These are phyloP conservation scores for Patella depressa DNA, from an alignment of 2,888 invertebrate genomes.

Conservation along the genomic window DNA sequence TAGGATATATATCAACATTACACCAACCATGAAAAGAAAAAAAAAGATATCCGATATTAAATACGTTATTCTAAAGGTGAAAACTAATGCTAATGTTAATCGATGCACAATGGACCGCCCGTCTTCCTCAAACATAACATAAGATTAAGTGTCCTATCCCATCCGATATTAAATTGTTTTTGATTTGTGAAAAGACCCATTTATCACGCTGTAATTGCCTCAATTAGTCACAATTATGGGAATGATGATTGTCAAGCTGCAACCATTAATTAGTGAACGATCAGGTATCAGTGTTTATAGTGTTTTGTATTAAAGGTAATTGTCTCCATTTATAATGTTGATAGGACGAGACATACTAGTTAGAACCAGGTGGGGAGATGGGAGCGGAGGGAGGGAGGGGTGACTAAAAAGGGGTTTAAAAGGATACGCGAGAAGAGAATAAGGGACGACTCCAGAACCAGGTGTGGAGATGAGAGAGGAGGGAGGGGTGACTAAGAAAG, in stretches of 20 bases:
- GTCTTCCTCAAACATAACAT: conserved; percentile 11
- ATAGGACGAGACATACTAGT: neutral
- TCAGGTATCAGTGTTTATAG: conserved; percentile 9
- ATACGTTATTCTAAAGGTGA: neutral
- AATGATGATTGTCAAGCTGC: neutral
- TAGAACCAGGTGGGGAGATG: conserved; percentile 3
- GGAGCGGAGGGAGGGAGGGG: neutral
- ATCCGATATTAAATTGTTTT: conserved; percentile 7
- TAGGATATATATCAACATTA: too few species aligned
- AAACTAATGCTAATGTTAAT: conserved; percentile 8
- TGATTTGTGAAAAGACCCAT: conserved; percentile 19
- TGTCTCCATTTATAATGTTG: neutral
- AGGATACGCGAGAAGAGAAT: too few species aligned
- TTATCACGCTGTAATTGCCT: conserved; percentile 31
- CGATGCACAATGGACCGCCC: conserved; percentile 15
- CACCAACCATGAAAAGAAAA: too few species aligned
- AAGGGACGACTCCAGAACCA: neutral
- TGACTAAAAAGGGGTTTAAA: neutral
- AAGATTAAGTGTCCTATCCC: conserved; percentile 17
- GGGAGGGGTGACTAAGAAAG: too few species aligned
- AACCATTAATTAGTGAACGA: neutral
- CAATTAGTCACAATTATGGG: conserved; percentile 29
- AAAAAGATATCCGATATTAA: too few species aligned
- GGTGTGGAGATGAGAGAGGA: neutral
- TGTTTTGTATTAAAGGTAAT: neutral